Conservation (phyloP, 2,113 vertebrate genomes). For the Dasypus novemcinctus region DNA sequence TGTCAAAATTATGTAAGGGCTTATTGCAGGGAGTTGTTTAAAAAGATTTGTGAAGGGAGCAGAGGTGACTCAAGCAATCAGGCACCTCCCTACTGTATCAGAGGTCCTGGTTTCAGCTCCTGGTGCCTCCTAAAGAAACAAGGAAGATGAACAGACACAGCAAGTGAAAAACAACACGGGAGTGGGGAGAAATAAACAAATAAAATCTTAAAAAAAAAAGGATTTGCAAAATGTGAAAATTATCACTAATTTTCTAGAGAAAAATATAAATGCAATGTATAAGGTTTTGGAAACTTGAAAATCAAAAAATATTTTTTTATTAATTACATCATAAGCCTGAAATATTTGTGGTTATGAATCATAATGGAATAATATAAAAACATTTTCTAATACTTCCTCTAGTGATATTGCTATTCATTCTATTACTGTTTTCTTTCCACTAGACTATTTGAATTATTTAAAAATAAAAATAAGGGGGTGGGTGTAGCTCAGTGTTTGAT, state of each 20-base stretch:
- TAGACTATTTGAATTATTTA: background rate
- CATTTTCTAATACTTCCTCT: background rate
- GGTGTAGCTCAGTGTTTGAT: too few species aligned
- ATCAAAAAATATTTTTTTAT: background rate
- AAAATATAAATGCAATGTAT: background rate
- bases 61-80: too few species aligned
- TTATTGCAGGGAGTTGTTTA: background rate
- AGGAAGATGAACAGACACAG: too few species aligned
- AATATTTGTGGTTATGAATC: background rate
- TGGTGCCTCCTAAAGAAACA: too few species aligned
- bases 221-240: background rate
- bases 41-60: background rate
- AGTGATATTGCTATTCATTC: background rate
- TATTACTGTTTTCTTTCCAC: background rate
- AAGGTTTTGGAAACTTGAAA: background rate
- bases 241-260: background rate
- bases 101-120: too few species aligned
- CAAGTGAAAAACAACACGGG: too few species aligned
- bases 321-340: background rate
- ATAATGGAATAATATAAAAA: background rate
- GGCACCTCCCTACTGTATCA: too few species aligned
- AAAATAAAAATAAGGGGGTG: background rate
- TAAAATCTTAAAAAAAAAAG: too few species aligned
- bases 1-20: background rate
- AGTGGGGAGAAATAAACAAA: too few species aligned